Base-by-base conservation (phyloP, 1,140 invertebrate species). In the Triops longicaudatus region DNA sequence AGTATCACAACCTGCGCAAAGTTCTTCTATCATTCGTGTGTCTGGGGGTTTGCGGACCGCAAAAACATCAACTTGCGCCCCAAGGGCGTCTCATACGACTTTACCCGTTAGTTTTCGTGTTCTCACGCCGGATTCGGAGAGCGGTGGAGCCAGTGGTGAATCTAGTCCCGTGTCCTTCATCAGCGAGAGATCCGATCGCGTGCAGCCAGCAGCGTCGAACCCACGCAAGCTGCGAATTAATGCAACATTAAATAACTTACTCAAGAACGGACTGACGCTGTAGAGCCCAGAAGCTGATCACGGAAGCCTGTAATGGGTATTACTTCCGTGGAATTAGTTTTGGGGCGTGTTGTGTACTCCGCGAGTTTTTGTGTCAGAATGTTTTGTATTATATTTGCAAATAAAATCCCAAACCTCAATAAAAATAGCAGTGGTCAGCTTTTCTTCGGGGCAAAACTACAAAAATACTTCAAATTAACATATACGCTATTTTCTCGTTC, bases 381-480 rank as follows among this genome's bases (percentile, higher is more conserved):
- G 31, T 22, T 63, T 3, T 63, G 50, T 63, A 63, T 63, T 63
- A 63, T 63, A 63, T 9, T 63, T 63, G 50, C 22, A 63, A 63
- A 63, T 63, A 63, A 37, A 37, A 63, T 63, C 50, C 50, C 50
- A 63, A 63, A 63, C 50, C 50, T 17, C 22, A 63, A n/a, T 63
- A 37, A 63, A 63, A 63, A 63, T 63, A 63, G 50, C 50, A 63
- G 50, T 63, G 50, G 14, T 63, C 50, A 63, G 50, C 31, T 37
- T 63, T 63, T 63, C 14, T 14, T n/a, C n/a, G n/a, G n/a, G 2
- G 50, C 10, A 63, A 9, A n/a, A 63, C 50, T 63, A 63, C 50
- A 63, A 63, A 17, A 63, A 63, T 22, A 63, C 22, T 17, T 63
- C 6, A 17, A 63, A 17, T 7, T 14, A 63, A 63, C 14, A n/a